These are phyloP conservation scores for Sprattus sprattus DNA, from an alignment of 2,113 vertebrate genomes.

Conservation along the genomic window DNA sequence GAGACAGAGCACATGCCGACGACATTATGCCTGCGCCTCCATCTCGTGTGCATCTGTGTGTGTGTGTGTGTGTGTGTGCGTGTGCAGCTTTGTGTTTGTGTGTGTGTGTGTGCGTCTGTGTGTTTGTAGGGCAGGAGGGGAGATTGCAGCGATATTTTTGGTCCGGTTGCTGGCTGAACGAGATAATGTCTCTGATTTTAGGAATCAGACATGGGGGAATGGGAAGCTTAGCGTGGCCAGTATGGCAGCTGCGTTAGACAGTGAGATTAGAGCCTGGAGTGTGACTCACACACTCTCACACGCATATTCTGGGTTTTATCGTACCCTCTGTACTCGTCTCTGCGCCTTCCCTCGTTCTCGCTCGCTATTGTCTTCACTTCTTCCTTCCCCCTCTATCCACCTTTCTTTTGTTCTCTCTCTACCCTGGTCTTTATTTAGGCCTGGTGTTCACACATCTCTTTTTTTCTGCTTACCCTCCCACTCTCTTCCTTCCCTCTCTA, in stretches of 20 bases:
- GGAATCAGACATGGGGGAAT: background rate
- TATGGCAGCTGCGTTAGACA: conserved; percentile 11
- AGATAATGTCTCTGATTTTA: conserved; percentile 2
- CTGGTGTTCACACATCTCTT: background rate
- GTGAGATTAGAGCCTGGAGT: conserved; percentile 20
- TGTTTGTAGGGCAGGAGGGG: conserved; percentile 15
- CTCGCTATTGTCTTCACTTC: background rate
- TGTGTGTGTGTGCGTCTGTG: background rate
- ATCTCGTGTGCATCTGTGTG: background rate
- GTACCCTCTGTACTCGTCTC: background rate
- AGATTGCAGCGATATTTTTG: conserved; percentile 16
- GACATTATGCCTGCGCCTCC: background rate
- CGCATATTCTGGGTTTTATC: background rate
- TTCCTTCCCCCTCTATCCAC: background rate
- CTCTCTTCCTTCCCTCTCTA: background rate
- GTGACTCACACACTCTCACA: background rate
- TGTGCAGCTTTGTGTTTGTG: background rate
- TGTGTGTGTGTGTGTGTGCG: background rate
- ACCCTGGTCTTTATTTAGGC: conserved; percentile 9
- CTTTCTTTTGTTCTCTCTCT: background rate
- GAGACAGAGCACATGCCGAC: background rate
- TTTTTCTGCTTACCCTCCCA: background rate
- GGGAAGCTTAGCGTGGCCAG: conserved; percentile 3
- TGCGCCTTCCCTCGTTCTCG: background rate
- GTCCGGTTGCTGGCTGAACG: background rate